Percentiles rank a stretch among this genome's conserved stretches.
Evolutionary conservation across 2,888 invertebrate genomes (phyloP).

Genomic region (Saturnia pavonia): DNA sequence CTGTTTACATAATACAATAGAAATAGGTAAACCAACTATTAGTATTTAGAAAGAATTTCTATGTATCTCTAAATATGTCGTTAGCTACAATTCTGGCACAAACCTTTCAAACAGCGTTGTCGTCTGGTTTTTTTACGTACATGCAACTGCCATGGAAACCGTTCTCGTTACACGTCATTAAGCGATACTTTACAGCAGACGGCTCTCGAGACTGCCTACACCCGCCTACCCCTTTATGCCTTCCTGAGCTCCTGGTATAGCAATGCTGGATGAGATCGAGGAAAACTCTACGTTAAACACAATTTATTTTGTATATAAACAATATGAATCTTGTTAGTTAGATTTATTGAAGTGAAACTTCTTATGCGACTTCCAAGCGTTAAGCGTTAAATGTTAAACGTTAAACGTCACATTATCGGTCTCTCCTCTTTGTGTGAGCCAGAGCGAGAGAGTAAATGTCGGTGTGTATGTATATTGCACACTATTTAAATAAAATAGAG

Average conservation of each 20-base stretch:
- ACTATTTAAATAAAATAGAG: too few relatives aligned
- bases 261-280: conserved; percentile 46
- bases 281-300: background rate
- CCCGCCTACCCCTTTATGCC: conserved; percentile 50
- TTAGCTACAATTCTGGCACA: conserved; percentile 19
- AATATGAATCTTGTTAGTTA: background rate
- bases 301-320: background rate
- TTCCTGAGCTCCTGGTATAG: conserved; percentile 41
- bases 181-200: conserved; percentile 82
- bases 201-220: conserved; percentile 77
- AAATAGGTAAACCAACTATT: too few relatives aligned
- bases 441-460: too few relatives aligned
- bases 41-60: too few relatives aligned
- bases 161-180: conserved; percentile 81
- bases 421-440: too few relatives aligned
- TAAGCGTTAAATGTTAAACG: too few relatives aligned
- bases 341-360: too few relatives aligned
- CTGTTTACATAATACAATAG: too few relatives aligned
- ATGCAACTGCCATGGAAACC: conserved; percentile 62
- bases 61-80: conserved; percentile 4
- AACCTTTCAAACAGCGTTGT: conserved; percentile 33
- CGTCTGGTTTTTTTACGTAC: conserved; percentile 54
- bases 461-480: too few relatives aligned
- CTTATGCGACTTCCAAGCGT: too few relatives aligned
- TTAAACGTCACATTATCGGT: too few relatives aligned